phyloP scores from a whole-genome alignment of 2,113 vertebrate genomes.

The Dicentrarchus labrax region DNA sequence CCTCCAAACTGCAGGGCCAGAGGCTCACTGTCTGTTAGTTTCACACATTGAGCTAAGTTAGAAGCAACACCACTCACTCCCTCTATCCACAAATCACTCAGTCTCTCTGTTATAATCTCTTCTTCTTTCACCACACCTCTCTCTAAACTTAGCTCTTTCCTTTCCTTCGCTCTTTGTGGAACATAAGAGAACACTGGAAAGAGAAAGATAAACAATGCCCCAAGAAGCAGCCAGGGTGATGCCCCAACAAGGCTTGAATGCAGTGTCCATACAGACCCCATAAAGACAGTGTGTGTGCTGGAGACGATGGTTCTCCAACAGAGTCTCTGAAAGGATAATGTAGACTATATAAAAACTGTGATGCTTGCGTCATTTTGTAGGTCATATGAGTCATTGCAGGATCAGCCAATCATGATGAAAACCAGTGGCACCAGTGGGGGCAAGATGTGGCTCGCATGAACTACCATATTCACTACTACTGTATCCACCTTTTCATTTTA shows the following conservation, averaged over 20 bases:
- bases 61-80: background rate
- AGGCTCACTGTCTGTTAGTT: constrained; percentile 54
- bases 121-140: constrained; percentile 1
- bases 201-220: constrained; percentile 9
- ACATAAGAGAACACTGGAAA: constrained; percentile 13
- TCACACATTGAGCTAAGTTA: constrained; percentile 59
- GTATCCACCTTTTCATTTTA: too few species aligned
- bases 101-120: background rate
- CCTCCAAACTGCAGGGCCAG: constrained; percentile 70
- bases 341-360: constrained; percentile 13
- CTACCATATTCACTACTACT: too few species aligned
- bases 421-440: background rate
- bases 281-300: constrained; percentile 11
- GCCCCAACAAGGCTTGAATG: background rate
- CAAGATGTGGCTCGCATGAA: background rate
- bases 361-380: constrained; percentile 2
- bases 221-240: constrained; percentile 24
- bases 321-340: constrained; percentile 1
- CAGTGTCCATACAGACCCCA: constrained; percentile 31
- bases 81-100: background rate
- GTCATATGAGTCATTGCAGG: constrained; percentile 33
- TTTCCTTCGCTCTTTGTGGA: background rate
- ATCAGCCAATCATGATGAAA: constrained; percentile 44
- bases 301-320: background rate
- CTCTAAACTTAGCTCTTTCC: background rate